A percentile compares a stretch with the other conserved stretches of the same genome.
Evolutionary conservation across 2,888 invertebrate genomes (phyloP).

Genomic region (Atrina japonica): DNA sequence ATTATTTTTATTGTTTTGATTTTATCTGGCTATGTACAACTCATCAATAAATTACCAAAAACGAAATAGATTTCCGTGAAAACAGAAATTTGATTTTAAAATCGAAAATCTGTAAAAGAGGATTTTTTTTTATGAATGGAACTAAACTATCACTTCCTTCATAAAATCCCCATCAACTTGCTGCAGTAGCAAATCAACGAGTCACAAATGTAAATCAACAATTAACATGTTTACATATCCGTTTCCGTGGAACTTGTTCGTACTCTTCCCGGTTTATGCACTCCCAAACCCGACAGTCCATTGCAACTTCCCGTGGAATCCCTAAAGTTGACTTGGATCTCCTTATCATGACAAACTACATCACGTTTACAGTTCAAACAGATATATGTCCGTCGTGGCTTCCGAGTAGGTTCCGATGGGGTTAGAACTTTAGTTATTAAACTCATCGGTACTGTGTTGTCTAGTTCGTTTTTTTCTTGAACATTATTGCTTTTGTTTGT

Average conservation of each 20-base stretch:
- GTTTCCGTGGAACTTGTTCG: slow-evolving; percentile 63
- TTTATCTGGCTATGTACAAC: too few relatives aligned
- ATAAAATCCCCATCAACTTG: too few relatives aligned
- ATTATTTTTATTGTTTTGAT: too few relatives aligned
- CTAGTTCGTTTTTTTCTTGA: slow-evolving; percentile 31
- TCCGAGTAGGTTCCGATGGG: slow-evolving; percentile 65
- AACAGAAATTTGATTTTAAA: too few relatives aligned
- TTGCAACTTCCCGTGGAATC: slow-evolving; percentile 35
- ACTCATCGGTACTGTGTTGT: slow-evolving; percentile 70
- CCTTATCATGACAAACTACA: slow-evolving; percentile 67
- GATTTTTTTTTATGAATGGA: too few relatives aligned
- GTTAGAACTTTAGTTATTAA: slow-evolving; percentile 77
- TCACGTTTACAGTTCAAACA: slow-evolving; percentile 75
- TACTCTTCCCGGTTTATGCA: slow-evolving; percentile 50
- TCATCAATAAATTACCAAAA: too few relatives aligned
- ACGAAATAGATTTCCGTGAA: too few relatives aligned
- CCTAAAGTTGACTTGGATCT: slow-evolving; percentile 67
- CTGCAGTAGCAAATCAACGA: too few relatives aligned
- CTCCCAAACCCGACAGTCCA: slow-evolving; percentile 37
- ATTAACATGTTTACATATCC: too few relatives aligned
- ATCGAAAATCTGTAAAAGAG: too few relatives aligned
- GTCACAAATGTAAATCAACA: too few relatives aligned
- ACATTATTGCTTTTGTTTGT: slow-evolving; percentile 37
- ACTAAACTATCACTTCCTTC: too few relatives aligned
- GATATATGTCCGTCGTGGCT: slow-evolving; percentile 67